Percentiles rank a stretch among this genome's conserved stretches.
phyloP scores from a whole-genome alignment of 2,888 invertebrate species.

The Tenthredo mesomela region DNA sequence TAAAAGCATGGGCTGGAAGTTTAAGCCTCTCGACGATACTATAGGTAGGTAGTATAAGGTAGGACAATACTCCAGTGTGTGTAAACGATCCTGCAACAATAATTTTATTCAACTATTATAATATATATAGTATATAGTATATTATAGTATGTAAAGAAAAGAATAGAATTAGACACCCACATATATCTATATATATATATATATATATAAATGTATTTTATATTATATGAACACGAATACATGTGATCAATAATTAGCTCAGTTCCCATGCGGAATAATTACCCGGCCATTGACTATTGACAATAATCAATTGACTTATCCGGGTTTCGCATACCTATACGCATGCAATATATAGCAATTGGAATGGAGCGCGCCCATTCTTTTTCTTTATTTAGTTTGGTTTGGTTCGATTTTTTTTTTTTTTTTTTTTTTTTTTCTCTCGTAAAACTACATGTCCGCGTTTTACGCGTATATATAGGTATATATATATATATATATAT shows the following conservation, averaged over 20 bases:
- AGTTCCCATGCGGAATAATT: constrained; percentile 63
- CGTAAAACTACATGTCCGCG: background rate
- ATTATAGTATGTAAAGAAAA: background rate
- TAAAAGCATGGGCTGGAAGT: background rate
- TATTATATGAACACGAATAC: background rate
- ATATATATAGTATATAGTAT: background rate
- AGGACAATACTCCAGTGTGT: background rate
- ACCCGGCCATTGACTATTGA: constrained; percentile 49
- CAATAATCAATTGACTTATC: constrained; percentile 35
- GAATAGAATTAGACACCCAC: background rate
- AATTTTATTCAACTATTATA: background rate
- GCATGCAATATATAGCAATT: background rate
- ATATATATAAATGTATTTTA: background rate
- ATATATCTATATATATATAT: background rate
- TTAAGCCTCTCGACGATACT: background rate
- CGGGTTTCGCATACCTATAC: background rate
- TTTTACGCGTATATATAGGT: too few species aligned
- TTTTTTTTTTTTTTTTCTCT: background rate
- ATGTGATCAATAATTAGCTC: constrained; percentile 63
- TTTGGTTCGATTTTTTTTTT: background rate
- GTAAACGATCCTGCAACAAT: background rate
- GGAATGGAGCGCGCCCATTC: constrained; percentile 6
- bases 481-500: too few species aligned
- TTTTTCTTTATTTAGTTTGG: background rate
- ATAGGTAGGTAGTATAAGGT: too few species aligned